Evolutionary conservation across 2,113 vertebrate species (phyloP), one percentile per base, ranked within the genome.

Genomic region (Apaloderma vittatum): DNA sequence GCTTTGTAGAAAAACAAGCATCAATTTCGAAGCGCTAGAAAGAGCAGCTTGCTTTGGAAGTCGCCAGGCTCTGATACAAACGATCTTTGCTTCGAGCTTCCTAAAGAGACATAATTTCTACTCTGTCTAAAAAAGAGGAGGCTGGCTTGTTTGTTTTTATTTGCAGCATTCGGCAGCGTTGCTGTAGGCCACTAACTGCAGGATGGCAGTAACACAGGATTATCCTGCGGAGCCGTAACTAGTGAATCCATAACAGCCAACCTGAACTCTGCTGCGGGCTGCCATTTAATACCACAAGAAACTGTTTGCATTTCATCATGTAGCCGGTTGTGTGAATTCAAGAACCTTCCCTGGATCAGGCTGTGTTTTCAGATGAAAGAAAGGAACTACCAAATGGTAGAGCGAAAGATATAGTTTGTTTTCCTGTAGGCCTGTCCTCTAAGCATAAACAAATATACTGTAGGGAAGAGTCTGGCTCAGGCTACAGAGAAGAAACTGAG

Each of bases 121-220:
- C 86, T 71, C 93, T 71, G 72, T 96, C 57, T 91, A 18, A 90
- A 93, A 40, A 86, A 81, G 88, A 91, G 32, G 73, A 94, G 93
- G 81, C 90, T 70, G 72, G 43, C 68, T 90, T 97, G 96, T 97
- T 97, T 97, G 96, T 97, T 97, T 97, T 97, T 95, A 73, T 97
- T 97, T 97, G 84, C 90, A 89, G 86, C 88, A 89, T 97, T 97
- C 91, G 1, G 92, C 94, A 89, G 96, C 96, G 70, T 96, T 96
- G 93, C 96, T 97, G 94, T 95, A 97, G 96, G 96, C 96, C 95
- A 86, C 32, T 54, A 75, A 15, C 95, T 96, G 94, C 89, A 94
- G 97, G 96, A 97, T 85, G 89, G 97, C 96, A 76, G 96, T 71
- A 94, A 71, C 95, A 94, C 95, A 95, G 97, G 97, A 97, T 97